Percentiles rank a stretch among this genome's conserved stretches.
These are phyloP conservation scores for Betta splendens DNA, from an alignment of 2,797 vertebrate species.

Conservation along the genomic window DNA sequence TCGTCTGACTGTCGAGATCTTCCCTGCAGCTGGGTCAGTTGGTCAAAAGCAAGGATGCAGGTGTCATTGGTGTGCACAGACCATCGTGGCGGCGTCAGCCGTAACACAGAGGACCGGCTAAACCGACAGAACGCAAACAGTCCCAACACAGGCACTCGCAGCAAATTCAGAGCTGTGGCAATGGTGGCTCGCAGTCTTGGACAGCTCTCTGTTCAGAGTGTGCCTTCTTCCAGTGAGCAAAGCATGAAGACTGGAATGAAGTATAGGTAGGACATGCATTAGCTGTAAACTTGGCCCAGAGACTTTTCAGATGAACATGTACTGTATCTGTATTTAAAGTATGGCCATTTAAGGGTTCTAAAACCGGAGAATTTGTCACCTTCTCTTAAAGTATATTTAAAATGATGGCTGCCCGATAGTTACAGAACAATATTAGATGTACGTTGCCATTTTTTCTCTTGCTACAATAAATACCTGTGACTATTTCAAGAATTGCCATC, in stretches of 20 bases:
- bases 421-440: too few relatives aligned
- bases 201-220: conserved; percentile 91
- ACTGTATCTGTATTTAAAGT: background rate
- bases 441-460: too few relatives aligned
- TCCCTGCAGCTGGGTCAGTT: conserved; percentile 10
- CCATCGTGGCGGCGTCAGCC: conserved; percentile 92
- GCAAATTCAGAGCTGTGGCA: conserved; percentile 93
- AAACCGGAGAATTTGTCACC: conserved; percentile 1
- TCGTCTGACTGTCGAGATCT: conserved; percentile 20
- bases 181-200: conserved; percentile 96
- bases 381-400: conserved; percentile 7
- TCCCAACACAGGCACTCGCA: conserved; percentile 87
- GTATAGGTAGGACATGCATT: conserved; percentile 87
- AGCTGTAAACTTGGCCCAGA: conserved; percentile 5
- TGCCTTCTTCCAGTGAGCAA: conserved; percentile 84
- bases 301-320: too few relatives aligned
- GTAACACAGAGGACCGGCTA: conserved; percentile 89
- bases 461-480: too few relatives aligned
- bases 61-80: conserved; percentile 97
- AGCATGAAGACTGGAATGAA: conserved; percentile 93
- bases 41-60: conserved; percentile 83
- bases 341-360: background rate
- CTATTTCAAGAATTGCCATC: background rate
- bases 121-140: conserved; percentile 91
- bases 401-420: conserved; percentile 12